Conservation (phyloP, 1,140 invertebrate species). For the Pseudomyrmex cubaensis region DNA sequence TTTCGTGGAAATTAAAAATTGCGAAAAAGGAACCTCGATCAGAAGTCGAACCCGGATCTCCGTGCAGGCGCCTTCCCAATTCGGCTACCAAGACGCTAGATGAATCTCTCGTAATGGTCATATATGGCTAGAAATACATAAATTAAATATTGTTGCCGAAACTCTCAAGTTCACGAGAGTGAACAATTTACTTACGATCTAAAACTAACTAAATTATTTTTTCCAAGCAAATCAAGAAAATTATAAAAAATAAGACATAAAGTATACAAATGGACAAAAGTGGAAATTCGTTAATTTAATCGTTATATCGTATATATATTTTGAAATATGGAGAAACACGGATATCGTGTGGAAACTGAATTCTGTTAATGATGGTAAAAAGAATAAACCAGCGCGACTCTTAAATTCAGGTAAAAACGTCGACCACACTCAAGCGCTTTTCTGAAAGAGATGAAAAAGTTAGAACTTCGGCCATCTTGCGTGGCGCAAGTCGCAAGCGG, state of each 20-base stretch:
- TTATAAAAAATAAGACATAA: not conserved
- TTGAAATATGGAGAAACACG: not conserved
- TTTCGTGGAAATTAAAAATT: too few relatives aligned
- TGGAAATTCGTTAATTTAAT: not conserved
- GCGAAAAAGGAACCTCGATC: too few relatives aligned
- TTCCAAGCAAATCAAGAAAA: conserved; percentile 2
- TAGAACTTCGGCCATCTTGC: conserved; percentile 24
- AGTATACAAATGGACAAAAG: not conserved
- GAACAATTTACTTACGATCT: not conserved
- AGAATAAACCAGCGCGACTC: not conserved
- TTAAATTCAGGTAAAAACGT: conserved; percentile 21
- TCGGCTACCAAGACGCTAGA: too few relatives aligned
- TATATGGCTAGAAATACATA: too few relatives aligned
- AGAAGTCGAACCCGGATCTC: too few relatives aligned
- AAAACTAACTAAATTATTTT: not conserved
- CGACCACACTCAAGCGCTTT: not conserved
- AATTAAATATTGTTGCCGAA: conserved; percentile 30
- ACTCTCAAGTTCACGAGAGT: conserved; percentile 8
- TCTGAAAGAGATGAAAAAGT: conserved; percentile 41
- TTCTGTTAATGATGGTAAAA: conserved; percentile 2
- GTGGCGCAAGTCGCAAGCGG: not conserved
- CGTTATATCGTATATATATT: not conserved
- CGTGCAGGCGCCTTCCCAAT: too few relatives aligned
- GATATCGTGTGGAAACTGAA: not conserved
- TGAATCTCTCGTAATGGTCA: too few relatives aligned